Evolutionary conservation across 2,797 vertebrate genomes (phyloP), one percentile per base, ranked within the genome.

Genomic region (Phaenicophaeus curvirostris): DNA sequence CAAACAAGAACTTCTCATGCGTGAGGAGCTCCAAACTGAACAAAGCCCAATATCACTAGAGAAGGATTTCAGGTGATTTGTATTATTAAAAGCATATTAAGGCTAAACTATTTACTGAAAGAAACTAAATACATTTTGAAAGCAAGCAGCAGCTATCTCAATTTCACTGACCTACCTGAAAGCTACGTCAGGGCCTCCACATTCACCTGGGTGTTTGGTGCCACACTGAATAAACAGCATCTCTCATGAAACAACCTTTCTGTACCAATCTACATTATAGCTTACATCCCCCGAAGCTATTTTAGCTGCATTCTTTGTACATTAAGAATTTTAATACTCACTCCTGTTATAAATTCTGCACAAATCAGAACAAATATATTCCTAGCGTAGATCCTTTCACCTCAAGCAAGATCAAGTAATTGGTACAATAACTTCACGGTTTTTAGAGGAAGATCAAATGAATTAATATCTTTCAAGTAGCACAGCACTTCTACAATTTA

Each of bases 371-470:
- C 57, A 89, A 91, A 90, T 30, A 33, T 15, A 12, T 41, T 91
- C 77, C 85, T 80, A 84, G 66, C 83, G 91, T 77, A 91, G 89
- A 94, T 81, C 66, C 75, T 95, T 88, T 86, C 84, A 94, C 88
- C 73, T 95, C 63, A 59, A 96, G 95, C 77, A 92, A 80, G 74
- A 90, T 87, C 69, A 67, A 96, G 65, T 95, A 97, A 97, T 95
- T 95, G 91, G 71, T 62, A 68, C 84, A 95, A 76, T 92, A 96
- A 95, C 41, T 59, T 93, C 74, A 89, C 13, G 55, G 66, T 8
- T 58, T 79, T 91, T 57, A 95, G 79, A 87, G 68, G 54, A 80
- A 96, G 89, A 94, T 90, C 90, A 96, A 96, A 95, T 75, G 59
- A 96, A 95, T 83, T 90, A 91, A 62, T 31, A 61, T 71, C 93